Evolutionary conservation across 2,888 invertebrate species (phyloP), one percentile per base, ranked within the genome.

Genomic region (Melanostoma scalare): DNA sequence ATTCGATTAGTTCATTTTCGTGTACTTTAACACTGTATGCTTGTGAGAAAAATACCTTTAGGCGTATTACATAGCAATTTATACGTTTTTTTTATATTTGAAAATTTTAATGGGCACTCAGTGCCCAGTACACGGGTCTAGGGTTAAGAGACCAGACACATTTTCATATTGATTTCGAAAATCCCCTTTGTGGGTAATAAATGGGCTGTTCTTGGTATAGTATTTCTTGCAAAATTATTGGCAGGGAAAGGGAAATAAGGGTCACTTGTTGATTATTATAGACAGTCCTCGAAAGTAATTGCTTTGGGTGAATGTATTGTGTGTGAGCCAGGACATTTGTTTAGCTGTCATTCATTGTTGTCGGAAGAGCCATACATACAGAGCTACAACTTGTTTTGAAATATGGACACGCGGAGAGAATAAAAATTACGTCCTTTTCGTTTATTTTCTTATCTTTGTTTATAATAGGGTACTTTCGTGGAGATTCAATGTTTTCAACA

Each of bases 141-240:
- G n/a, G n/a, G n/a, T n/a, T n/a, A 69, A 63, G 69, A 20, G 52
- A 31, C 80, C 75, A 80, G 80, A 80, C 74, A 80, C 75, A 80
- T 76, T 63, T 63, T 75, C 46, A 65, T 80, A 80, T 76, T 76
- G 80, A 71, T 76, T 75, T 71, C 52, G 56, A 74, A 71, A 71
- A 44, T 60, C 65, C 65, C 65, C 71, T 75, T 69, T 80, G 44
- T 42, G 33, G 38, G 46, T 20, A 69, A 38, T 36, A 40, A 68
- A 78, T 53, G 67, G 53, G 6, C 52, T 55, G 48, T 42, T 31
- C 42, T 56, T 40, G 20, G 20, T 20, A 20, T 20, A 30, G 53
- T 50, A 8, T 55, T 61, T 38, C 38, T 56, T 52, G 33, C 4
- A 6, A n/a, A 42, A 36, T 9, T 30, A 73, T 40, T 48, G 44